These are phyloP conservation scores for Megaceryle maxima DNA, from an alignment of 2,113 vertebrate species.

Conservation along the genomic window DNA sequence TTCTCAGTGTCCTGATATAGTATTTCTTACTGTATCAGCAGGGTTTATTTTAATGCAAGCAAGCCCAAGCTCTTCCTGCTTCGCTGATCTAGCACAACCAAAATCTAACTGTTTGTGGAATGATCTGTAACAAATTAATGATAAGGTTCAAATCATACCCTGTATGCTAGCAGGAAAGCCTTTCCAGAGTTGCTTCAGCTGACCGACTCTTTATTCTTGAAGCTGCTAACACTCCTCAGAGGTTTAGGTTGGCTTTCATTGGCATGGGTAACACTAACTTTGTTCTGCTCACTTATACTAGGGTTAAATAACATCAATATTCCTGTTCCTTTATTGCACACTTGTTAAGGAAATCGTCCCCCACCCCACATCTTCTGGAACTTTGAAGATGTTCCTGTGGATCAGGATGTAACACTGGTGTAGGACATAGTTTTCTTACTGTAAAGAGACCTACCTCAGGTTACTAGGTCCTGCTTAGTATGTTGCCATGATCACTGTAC, in stretches of 20 bases:
- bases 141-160: not conserved
- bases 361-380: conserved; percentile 51
- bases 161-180: conserved; percentile 15
- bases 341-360: conserved; percentile 53
- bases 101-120: conserved; percentile 16
- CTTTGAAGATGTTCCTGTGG: conserved; percentile 66
- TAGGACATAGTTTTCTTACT: conserved; percentile 75
- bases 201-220: conserved; percentile 45
- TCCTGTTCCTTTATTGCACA: conserved; percentile 51
- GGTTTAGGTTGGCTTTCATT: conserved; percentile 49
- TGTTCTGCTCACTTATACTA: conserved; percentile 31
- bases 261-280: conserved; percentile 44
- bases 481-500: conserved; percentile 56
- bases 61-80: conserved; percentile 37
- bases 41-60: conserved; percentile 22
- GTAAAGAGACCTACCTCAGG: conserved; percentile 84
- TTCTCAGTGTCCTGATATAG: conserved; percentile 24
- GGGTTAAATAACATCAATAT: conserved; percentile 9
- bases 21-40: conserved; percentile 28
- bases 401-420: conserved; percentile 78
- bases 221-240: conserved; percentile 48
- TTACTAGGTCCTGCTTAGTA: conserved; percentile 73
- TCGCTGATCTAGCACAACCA: conserved; percentile 42
- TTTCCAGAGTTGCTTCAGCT: conserved; percentile 45
- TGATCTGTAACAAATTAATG: conserved; percentile 33